Evolutionary conservation across 2,797 vertebrate species (phyloP), one percentile per base, ranked within the genome.

Genomic region (Vultur gryphus): DNA sequence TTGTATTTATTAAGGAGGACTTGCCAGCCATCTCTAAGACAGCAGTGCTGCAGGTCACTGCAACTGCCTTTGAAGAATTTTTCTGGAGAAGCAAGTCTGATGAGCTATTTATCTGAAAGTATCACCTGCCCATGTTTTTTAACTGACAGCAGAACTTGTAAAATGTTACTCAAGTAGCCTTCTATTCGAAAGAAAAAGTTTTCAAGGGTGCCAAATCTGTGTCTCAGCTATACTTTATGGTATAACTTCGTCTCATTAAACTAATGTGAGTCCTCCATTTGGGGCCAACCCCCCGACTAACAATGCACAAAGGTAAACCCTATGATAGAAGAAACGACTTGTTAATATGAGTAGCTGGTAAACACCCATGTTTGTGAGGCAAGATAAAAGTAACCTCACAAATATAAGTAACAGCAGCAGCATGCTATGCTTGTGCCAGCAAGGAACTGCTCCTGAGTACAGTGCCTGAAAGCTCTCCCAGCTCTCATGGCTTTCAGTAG

Each of bases 51-150:
- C 67, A 70, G 67, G 75, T 85, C 64, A 77, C 43, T 80, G 70
- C 23, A 55, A 26, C 10, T 52, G 43, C 61, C 75, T 90, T 58
- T 82, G 80, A 90, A 85, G 90, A n/a, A 33, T 83, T 80, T 72
- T 64, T 64, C 52, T 59, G 52, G 48, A 84, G 87, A 89, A 84
- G 49, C 1, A 2, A 15, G 21, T 55, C 37, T 84, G 51, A 62
- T 46, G 69, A 93, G 73, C 31, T 77, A 13, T 62, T 91, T 61
- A 5, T 71, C 83, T 69, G 71, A 73, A 85, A 64, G 37, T 5
- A 61, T 29, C 0, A 0, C 61, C 79, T 81, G 48, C 49, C 48
- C 1, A 1, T 59, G 33, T 24, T 62, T 66, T 52, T 81, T 19
- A 65, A 71, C 25, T 33, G 39, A 59, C 59, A 72, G 55, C 43